phyloP scores from a whole-genome alignment of 2,113 vertebrate species.

The Phrynocephalus versicolor region DNA sequence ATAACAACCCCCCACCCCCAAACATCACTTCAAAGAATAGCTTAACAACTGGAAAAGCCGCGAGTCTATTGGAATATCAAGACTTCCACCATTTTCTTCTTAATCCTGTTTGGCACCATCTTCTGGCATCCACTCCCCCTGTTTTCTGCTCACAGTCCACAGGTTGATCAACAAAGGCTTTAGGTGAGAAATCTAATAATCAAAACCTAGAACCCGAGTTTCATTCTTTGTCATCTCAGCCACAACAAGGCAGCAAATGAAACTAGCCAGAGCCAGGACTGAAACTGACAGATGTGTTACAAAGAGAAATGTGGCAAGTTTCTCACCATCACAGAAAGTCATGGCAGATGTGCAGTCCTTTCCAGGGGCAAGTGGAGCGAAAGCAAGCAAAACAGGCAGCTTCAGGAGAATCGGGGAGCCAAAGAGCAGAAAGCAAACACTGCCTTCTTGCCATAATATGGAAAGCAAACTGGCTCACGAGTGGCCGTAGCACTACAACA shows the following conservation, averaged over 20 bases:
- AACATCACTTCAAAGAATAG: neutral
- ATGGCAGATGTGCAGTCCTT: constrained; percentile 5
- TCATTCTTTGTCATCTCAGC: neutral
- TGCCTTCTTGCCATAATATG: too few species aligned
- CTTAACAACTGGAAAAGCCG: neutral
- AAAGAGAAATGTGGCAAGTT: neutral
- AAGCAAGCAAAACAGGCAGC: neutral
- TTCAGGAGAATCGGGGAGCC: neutral
- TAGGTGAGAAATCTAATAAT: constrained; percentile 23
- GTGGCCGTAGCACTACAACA: neutral
- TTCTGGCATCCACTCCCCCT: neutral
- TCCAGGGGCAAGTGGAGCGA: neutral
- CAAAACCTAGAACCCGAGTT: neutral
- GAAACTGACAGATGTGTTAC: constrained; percentile 18
- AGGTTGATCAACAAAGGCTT: neutral
- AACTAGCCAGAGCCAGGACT: neutral
- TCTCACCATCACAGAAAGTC: neutral
- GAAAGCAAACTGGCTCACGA: neutral
- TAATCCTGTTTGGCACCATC: neutral
- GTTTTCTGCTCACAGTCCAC: neutral
- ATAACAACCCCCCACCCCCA: neutral
- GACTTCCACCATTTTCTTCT: neutral
- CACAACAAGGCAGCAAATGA: constrained; percentile 3
- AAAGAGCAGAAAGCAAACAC: neutral
- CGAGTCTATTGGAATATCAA: neutral